Base-by-base conservation (phyloP, 1,140 invertebrate species). In the Andrena cerasifolii region DNA sequence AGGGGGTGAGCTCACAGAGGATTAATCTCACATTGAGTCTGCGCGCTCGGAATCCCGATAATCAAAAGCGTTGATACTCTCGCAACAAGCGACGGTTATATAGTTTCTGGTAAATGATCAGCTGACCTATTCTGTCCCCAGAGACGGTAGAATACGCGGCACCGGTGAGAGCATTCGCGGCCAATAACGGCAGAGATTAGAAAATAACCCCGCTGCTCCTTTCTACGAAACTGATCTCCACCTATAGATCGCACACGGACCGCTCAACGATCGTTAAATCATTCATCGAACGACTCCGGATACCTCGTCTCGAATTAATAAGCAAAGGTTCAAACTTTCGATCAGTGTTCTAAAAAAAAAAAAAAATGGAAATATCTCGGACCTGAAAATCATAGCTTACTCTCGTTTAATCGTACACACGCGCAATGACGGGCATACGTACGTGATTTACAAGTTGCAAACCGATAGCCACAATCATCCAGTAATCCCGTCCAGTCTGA, bases 51-150 rank as follows among this genome's bases (percentile, higher is more conserved):
- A 85, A 85, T 85, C 83, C 84, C 84, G 83, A 85, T 85, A 85
- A 85, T 85, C 84, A 85, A 85, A 85, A 85, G 84, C 84, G 79
- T 85, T 85, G 79, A 85, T 85, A 85, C 84, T 84, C 79, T 85
- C 82, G 43, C 83, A 85, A 85, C 84, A 85, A 85, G 71, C 83
- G 63, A 58, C 53, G 36, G 75, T 85, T 85, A 82, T 82, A 82
- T 80, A 79, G 75, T 65, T 51, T 45, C 61, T 40, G 51, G 54
- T 66, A 61, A 77, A 72, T 77, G 79, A 85, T 85, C 84, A 85
- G 82, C 83, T 85, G 84, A 85, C 84, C 79, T 82, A 56, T 63
- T 61, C 71, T 49, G 51, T 71, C 36, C 56, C 36, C 24, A 53
- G 56, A 53, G 45, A 59, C 18, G 53, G 45, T 33, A 40, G 49